phyloP scores from a whole-genome alignment of 2,113 vertebrate species.

The Phylloscopus whistleri region DNA sequence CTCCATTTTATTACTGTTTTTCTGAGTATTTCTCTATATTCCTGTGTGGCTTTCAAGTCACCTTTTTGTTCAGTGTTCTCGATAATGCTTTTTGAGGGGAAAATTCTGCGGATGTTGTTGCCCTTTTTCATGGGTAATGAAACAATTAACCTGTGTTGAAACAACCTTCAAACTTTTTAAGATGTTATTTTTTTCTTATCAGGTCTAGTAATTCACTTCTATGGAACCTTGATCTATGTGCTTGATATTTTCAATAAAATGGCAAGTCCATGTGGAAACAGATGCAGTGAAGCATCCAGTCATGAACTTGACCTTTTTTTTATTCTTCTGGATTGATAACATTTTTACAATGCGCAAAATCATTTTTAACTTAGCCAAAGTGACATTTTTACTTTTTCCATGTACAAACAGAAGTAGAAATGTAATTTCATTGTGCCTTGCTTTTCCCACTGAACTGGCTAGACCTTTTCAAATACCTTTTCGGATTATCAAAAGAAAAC shows the following conservation, averaged over 20 bases:
- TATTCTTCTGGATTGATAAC: conserved; percentile 44
- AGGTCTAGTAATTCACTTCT: conserved; percentile 41
- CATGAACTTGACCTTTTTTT: conserved; percentile 60
- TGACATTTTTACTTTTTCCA: conserved; percentile 50
- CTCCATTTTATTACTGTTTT: neutral
- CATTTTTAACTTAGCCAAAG: conserved; percentile 25
- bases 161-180: conserved; percentile 40
- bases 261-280: conserved; percentile 61
- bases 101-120: neutral
- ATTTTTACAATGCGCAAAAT: conserved; percentile 25
- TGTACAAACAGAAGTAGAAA: conserved; percentile 28
- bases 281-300: conserved; percentile 45
- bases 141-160: conserved; percentile 31
- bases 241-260: conserved; percentile 73
- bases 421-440: conserved; percentile 10
- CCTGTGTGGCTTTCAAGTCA: neutral
- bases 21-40: neutral
- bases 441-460: neutral
- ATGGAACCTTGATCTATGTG: conserved; percentile 60
- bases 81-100: neutral
- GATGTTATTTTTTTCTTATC: conserved; percentile 22
- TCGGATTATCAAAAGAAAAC: neutral
- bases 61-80: neutral
- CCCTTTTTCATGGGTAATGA: conserved; percentile 12
- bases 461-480: conserved; percentile 21